Evolutionary conservation across 2,797 vertebrate genomes (phyloP).

Genomic region (Uromys caudimaculatus): DNA sequence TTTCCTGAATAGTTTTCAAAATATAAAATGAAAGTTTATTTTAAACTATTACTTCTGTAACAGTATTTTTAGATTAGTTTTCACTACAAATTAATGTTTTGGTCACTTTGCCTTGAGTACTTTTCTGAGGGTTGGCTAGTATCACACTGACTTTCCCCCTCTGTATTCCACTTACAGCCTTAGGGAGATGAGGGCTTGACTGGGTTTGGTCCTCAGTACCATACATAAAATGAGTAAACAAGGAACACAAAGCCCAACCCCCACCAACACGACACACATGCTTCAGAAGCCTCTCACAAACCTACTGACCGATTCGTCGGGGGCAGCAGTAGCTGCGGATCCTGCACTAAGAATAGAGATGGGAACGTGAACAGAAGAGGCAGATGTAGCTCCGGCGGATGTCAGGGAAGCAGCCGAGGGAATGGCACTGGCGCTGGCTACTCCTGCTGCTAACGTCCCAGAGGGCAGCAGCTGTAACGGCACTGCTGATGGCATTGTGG

Average conservation of each 20-base stretch:
- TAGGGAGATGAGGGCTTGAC: too few species aligned
- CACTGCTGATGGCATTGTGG: conserved; percentile 66
- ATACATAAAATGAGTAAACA: neutral
- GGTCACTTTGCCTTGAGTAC: neutral
- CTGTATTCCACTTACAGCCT: neutral
- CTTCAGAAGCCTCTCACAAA: neutral
- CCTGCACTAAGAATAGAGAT: neutral
- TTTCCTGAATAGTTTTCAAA: conserved; percentile 47
- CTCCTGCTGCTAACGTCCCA: neutral
- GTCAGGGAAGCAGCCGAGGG: conserved; percentile 41
- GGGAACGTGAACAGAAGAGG: neutral
- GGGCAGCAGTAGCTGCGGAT: conserved; percentile 57
- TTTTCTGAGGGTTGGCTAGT: conserved; percentile 11
- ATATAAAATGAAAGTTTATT: neutral
- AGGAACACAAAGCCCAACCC: neutral
- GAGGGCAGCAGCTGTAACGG: neutral
- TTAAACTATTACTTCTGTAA: conserved; percentile 3
- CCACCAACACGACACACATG: neutral
- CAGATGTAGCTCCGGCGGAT: neutral
- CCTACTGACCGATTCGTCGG: conserved; percentile 87
- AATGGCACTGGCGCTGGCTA: neutral
- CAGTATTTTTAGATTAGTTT: neutral
- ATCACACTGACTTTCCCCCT: neutral
- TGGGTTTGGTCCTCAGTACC: too few species aligned
- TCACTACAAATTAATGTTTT: neutral